These are phyloP conservation scores for Chymomyza fuscimana DNA, from an alignment of 2,888 invertebrate species.

Conservation along the genomic window DNA sequence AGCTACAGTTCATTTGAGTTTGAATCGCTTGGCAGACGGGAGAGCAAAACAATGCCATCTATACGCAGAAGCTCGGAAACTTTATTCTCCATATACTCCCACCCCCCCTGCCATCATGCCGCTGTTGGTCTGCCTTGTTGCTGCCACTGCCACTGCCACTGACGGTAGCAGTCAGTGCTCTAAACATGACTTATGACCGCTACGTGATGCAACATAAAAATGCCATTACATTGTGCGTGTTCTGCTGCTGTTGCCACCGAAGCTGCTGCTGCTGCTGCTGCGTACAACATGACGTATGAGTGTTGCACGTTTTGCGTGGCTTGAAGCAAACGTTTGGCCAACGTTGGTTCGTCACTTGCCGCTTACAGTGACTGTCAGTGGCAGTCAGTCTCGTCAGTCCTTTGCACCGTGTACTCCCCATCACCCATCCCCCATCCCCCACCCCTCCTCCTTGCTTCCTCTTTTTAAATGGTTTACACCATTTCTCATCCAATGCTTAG, in stretches of 20 bases:
- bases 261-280: conserved; percentile 30
- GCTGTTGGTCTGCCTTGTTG: conserved; percentile 11
- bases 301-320: conserved; percentile 68
- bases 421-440: too few species aligned
- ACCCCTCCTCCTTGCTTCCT: not conserved
- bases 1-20: conserved; percentile 72
- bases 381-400: not conserved
- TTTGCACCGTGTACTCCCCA: not conserved
- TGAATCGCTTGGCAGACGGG: conserved; percentile 32
- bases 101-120: not conserved
- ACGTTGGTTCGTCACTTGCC: conserved; percentile 44
- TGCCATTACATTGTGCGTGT: conserved; percentile 71
- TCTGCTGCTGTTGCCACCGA: conserved; percentile 46
- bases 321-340: conserved; percentile 2
- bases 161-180: conserved; percentile 71
- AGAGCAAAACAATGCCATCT: not conserved
- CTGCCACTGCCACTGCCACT: conserved; percentile 15
- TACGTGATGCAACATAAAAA: conserved; percentile 79
- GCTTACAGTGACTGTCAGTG: conserved; percentile 29
- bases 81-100: not conserved
- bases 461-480: conserved; percentile 46
- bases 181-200: conserved; percentile 78
- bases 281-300: conserved; percentile 73
- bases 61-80: not conserved
- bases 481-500: conserved; percentile 52